Evolutionary conservation across 35 echinoderm and acorn worm species (phyloP).

Genomic region (Diadema setosum): DNA sequence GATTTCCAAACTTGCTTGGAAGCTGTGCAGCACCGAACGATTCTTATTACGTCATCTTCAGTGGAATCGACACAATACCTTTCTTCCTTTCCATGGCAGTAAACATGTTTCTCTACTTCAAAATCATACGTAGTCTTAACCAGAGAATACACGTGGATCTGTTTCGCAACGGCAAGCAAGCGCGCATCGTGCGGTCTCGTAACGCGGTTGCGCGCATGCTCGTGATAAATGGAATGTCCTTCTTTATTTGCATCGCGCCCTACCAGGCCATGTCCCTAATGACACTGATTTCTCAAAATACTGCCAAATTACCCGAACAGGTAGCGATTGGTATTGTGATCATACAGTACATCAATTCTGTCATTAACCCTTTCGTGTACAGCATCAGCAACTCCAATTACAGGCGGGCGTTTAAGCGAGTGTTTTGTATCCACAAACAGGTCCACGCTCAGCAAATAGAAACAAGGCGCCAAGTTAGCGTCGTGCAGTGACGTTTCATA

Average conservation of each 20-base stretch:
- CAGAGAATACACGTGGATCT: not conserved
- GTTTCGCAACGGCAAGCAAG: not conserved
- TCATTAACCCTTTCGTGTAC: no score
- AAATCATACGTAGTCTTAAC: slow-evolving; percentile 29
- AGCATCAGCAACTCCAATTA: no score
- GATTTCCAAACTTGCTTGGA: not conserved
- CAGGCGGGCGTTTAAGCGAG: no score
- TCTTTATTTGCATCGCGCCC: slow-evolving; percentile 51
- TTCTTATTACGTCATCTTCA: not conserved
- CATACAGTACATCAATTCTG: no score
- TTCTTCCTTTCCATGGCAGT: slow-evolving; percentile 44
- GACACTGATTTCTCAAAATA: no score
- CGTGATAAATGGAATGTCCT: slow-evolving; percentile 35
- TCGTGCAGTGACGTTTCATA: no score
- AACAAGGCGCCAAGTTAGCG: no score
- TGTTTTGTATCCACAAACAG: no score
- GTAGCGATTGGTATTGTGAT: no score
- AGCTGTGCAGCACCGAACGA: not conserved
- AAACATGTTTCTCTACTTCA: slow-evolving; percentile 28
- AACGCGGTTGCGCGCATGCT: slow-evolving; percentile 59
- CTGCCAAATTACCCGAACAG: no score
- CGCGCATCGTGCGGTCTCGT: not conserved
- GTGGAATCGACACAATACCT: slow-evolving; percentile 44
- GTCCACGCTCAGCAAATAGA: no score
- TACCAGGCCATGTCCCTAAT: no score